A percentile compares a stretch with the other conserved stretches of the same genome.
Evolutionary conservation across 2,888 invertebrate species (phyloP).

Genomic region (Aspidiotus rigidus): DNA sequence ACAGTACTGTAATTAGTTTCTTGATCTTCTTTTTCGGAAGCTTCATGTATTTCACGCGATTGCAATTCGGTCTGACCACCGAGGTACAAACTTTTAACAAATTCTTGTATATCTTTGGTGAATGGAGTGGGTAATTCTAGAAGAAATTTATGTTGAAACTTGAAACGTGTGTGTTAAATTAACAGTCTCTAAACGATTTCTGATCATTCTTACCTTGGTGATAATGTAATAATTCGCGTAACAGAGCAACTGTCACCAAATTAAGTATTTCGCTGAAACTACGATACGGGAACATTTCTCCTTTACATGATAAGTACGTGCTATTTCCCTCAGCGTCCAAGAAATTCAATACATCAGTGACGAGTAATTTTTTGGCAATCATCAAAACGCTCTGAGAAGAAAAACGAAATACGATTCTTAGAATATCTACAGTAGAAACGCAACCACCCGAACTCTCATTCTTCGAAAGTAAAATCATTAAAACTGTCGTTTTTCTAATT

Average conservation of each 20-base stretch:
- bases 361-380: slow-evolving; percentile 72
- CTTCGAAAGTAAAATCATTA: too few species aligned
- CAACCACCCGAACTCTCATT: too few species aligned
- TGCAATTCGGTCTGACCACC: slow-evolving; percentile 89
- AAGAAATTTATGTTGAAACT: slow-evolving; percentile 25
- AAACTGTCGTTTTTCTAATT: not conserved
- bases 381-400: slow-evolving; percentile 40
- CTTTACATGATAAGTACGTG: slow-evolving; percentile 51
- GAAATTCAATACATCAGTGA: slow-evolving; percentile 69
- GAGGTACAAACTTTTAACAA: slow-evolving; percentile 77
- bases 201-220: slow-evolving; percentile 52
- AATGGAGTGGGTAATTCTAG: slow-evolving; percentile 75
- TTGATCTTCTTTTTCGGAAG: slow-evolving; percentile 69
- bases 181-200: not conserved
- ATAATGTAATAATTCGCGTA: slow-evolving; percentile 81
- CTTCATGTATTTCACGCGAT: slow-evolving; percentile 66
- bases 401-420: slow-evolving; percentile 4
- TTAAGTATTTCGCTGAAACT: slow-evolving; percentile 91
- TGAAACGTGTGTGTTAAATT: not conserved
- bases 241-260: slow-evolving; percentile 80
- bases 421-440: not conserved
- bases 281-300: slow-evolving; percentile 78
- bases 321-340: slow-evolving; percentile 77
- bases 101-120: slow-evolving; percentile 83
- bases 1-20: slow-evolving; percentile 72